Base-by-base conservation (phyloP, 2,888 invertebrate species). In the Itoplectis maculator region DNA sequence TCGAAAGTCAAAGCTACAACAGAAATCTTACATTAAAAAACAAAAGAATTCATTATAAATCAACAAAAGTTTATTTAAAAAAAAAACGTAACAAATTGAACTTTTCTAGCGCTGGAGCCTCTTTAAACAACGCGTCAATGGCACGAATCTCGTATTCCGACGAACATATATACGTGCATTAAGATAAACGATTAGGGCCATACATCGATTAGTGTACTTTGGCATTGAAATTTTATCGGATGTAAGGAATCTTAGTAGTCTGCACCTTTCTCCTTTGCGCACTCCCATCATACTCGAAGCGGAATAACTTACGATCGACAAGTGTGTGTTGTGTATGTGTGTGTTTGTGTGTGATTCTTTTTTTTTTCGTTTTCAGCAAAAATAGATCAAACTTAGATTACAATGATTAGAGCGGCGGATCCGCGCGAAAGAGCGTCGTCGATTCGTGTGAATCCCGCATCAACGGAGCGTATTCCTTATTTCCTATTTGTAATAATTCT, bases 181-280 rank as follows among this genome's bases (percentile, higher is more conserved):
- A 75, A 68, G 59, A 68, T 59, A 56, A 47, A 79, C 79, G 54
- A 77, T 79, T 79, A 74, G 74, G 47, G 65, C 47, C 68, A 66
- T 73, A 81, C 72, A 79, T 79, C 74, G 59, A 79, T 85, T 84
- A 86, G 87, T 87, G 88, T 88, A 90, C 90, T 91, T 91, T 90
- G 91, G 89, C 90, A 90, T 90, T 87, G 88, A 89, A 90, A 87
- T 87, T 87, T 88, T 87, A 87, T 88, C 88, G 85, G 86, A 88
- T 86, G 79, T 88, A 86, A 87, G 87, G 87, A 88, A 88, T 88
- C 82, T 87, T 85, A 83, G 81, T 59, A 61, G 84, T 86, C 87
- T 83, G 83, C 85, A 84, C 83, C 81, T 70, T 54, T 61, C 42
- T 68, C 61, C 35, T 29, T 63, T 51, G 68, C 68, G 68, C 66